Conservation (phyloP, 2,113 vertebrate genomes). For the Sisor rabdophorus region DNA sequence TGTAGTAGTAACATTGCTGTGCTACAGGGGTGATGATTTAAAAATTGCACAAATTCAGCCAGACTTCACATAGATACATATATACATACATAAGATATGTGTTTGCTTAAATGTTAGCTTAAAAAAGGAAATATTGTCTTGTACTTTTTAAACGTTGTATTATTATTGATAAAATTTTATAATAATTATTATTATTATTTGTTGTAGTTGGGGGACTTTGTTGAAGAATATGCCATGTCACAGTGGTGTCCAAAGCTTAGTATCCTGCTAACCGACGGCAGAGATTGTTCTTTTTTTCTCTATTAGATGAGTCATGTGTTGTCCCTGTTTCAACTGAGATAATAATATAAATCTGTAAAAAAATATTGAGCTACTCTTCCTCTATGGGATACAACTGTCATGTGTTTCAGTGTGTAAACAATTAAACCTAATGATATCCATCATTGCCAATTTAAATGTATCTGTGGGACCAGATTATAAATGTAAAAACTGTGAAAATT, state of each 20-base stretch:
- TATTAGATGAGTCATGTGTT: not conserved
- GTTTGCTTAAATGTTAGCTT: too few species aligned
- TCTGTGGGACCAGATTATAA: not conserved
- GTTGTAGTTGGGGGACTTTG: too few species aligned
- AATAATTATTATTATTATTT: too few species aligned
- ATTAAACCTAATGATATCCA: constrained; percentile 24
- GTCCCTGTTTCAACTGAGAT: constrained; percentile 11
- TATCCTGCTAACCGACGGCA: not conserved
- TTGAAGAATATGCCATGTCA: too few species aligned
- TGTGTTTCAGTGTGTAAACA: constrained; percentile 2
- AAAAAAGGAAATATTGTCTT: too few species aligned
- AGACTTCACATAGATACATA: too few species aligned
- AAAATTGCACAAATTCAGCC: too few species aligned
- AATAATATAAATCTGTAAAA: constrained; percentile 3
- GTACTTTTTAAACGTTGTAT: too few species aligned
- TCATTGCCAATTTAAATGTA: not conserved
- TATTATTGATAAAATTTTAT: too few species aligned
- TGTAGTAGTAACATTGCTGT: too few species aligned
- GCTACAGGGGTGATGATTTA: too few species aligned
- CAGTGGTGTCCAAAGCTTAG: not conserved
- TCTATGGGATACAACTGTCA: not conserved
- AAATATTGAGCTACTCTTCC: constrained; percentile 12
- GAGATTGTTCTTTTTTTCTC: not conserved
- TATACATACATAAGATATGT: too few species aligned
- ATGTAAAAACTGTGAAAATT: not conserved